Base-by-base conservation (phyloP, 2,888 invertebrate species). In the Carpatolechia fugitivella region DNA sequence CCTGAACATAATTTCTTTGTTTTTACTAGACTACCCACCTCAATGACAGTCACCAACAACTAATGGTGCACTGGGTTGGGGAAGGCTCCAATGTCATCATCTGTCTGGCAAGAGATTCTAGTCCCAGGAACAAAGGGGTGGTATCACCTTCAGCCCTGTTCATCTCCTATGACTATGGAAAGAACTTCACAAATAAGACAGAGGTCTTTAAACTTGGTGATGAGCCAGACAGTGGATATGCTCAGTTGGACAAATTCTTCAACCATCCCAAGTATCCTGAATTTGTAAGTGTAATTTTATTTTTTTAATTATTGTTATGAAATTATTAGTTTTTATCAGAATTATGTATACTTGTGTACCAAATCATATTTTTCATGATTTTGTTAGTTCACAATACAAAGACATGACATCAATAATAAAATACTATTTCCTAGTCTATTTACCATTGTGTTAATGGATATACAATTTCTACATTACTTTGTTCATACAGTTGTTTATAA, bases 1-100 rank as follows among this genome's bases (percentile, higher is more conserved):
- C n/a, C n/a, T n/a, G n/a, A n/a, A n/a, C n/a, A 35, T 1, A 20
- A 20, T 10, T 7, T 46, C 55, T 61, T 44, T 58, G 61, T 61
- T 63, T n/a, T 61, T 55, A 85, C 88, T 91, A 97, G 97, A 92
- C 94, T 52, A 94, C 93, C 61, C 89, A 92, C 56, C 90, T 97
- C 18, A 95, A 97, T 83, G 97, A 97, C 83, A 94, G 93, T 61
- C 97, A 98, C 76, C 95, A 96, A 70, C 96, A 97, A 76, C 83
- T 98, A 69, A 95, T 97, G 92, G 96, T 98, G 8, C 96, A 97
- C 80, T 98, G 98, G 97, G 95, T 97, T 10, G 97, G 97, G 24
- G 95, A 96, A 79, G 94, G 94, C 16, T 96, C 96, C 58, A 93
- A 96, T 82, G 95, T 97, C 29, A 95, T 98, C 68, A 94, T 98